Evolutionary conservation across 2,888 invertebrate genomes (phyloP).

Genomic region (Megamerina dolium): DNA sequence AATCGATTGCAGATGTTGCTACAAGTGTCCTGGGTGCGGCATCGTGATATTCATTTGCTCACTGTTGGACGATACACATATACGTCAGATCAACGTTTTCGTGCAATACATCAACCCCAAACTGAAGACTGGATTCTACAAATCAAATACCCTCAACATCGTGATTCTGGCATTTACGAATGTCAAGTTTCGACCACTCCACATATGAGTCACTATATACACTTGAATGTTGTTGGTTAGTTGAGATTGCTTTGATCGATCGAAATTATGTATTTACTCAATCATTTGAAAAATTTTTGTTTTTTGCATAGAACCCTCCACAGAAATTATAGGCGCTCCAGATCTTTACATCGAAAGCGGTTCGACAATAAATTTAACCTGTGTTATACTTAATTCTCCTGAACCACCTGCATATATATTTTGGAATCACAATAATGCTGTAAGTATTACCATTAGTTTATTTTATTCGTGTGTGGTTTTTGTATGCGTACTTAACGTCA

Average conservation of each 20-base stretch:
- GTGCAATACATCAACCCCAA: slow-evolving; percentile 77
- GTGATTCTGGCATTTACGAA: slow-evolving; percentile 83
- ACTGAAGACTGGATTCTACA: slow-evolving; percentile 89
- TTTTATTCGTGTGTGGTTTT: no score
- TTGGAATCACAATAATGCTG: slow-evolving; percentile 91
- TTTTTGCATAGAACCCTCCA: slow-evolving; percentile 89
- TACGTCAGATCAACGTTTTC: slow-evolving; percentile 85
- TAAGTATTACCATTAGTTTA: no score
- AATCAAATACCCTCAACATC: slow-evolving; percentile 87
- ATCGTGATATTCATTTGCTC: slow-evolving; percentile 82
- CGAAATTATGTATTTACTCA: no score
- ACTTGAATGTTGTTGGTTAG: slow-evolving; percentile 87
- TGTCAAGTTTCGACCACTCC: slow-evolving; percentile 92
- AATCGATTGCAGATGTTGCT: slow-evolving; percentile 53
- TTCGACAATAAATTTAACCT: slow-evolving; percentile 89
- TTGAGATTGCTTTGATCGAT: slow-evolving; percentile 36
- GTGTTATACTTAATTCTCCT: slow-evolving; percentile 84
- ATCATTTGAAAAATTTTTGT: no score
- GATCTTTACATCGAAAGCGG: slow-evolving; percentile 89
- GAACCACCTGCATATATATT: slow-evolving; percentile 91
- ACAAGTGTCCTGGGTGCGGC: slow-evolving; percentile 89
- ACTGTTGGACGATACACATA: slow-evolving; percentile 87
- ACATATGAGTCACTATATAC: slow-evolving; percentile 86
- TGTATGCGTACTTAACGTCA: no score
- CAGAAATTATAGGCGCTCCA: slow-evolving; percentile 86